These are phyloP conservation scores for Acrobasis repandana DNA, from an alignment of 2,888 invertebrate genomes.

Conservation along the genomic window DNA sequence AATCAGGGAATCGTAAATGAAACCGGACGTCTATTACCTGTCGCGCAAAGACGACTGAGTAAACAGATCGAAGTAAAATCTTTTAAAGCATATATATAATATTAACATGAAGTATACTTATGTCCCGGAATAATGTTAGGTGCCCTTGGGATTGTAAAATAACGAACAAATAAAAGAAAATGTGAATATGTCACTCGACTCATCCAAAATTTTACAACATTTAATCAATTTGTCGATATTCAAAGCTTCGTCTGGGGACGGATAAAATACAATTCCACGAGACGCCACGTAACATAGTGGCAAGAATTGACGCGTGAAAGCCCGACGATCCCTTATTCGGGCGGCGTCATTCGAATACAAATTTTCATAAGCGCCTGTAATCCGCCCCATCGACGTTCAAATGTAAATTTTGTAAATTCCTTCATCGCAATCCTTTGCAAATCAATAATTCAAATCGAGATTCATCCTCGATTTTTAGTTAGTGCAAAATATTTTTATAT, in stretches of 20 bases:
- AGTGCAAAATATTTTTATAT: background rate
- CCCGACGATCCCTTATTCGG: slow-evolving; percentile 34
- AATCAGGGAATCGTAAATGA: too few relatives aligned
- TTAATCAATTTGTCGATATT: slow-evolving; percentile 6
- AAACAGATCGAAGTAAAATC: too few relatives aligned
- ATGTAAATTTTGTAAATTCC: slow-evolving; percentile 53
- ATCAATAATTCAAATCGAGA: slow-evolving; percentile 48
- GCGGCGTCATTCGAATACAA: slow-evolving; percentile 44
- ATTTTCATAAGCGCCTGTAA: slow-evolving; percentile 55
- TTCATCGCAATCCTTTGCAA: slow-evolving; percentile 57
- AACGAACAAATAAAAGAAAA: too few relatives aligned
- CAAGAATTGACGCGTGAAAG: slow-evolving; percentile 18
- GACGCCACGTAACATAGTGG: slow-evolving; percentile 16
- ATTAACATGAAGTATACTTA: too few relatives aligned
- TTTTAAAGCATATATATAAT: too few relatives aligned
- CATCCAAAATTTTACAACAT: background rate
- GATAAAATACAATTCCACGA: slow-evolving; percentile 1
- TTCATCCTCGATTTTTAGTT: slow-evolving; percentile 10
- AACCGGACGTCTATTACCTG: too few relatives aligned
- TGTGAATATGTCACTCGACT: too few relatives aligned
- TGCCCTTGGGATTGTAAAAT: too few relatives aligned
- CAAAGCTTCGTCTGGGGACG: background rate
- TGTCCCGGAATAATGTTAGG: too few relatives aligned
- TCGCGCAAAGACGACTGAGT: too few relatives aligned
- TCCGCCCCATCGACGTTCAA: slow-evolving; percentile 46